Evolutionary conservation across 2,797 vertebrate genomes (phyloP), one percentile per base, ranked within the genome.

Genomic region (Antennarius maculatus): DNA sequence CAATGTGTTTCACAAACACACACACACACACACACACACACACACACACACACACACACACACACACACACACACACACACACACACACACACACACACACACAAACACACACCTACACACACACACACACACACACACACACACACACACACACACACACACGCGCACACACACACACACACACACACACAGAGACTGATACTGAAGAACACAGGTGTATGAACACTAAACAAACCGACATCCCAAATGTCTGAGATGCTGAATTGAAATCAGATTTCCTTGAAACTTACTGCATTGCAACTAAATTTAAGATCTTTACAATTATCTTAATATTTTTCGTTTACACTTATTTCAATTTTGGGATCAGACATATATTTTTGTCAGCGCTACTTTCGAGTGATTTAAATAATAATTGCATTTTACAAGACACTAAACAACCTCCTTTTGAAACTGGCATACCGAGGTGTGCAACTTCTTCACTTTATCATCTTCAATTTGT

Each of bases 221-320:
- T 58, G 48, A 75, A 74, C 61, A 62, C 45, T 59, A 43, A 67
- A 59, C 65, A 56, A 18, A 42, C 4, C 1, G 46, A 23, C 56
- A 47, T 45, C 11, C n/a, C 41, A 31, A 28, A n/a, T 71, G 55
- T 68, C 37, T 61, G 9, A 47, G 47, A 53, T 4, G n/a, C 43
- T 50, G 59, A 39, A 29, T 54, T 13, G 23, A 52, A 45, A 66
- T 54, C 64, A 50, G 47, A 13, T 53, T 64, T 31, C 17, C 34
- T n/a, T 42, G 53, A 48, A 39, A 17, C 2, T 39, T 49, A 42
- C 52, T 69, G 9, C 31, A 18, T 46, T 46, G n/a, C 45, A 8
- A 4, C 14, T 15, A 23, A 3, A 63, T 58, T 12, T 14, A 52
- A 55, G 50, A 56, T 51, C 1, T 37, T 27, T 57, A 6, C 16